Conservation (phyloP, 2,113 vertebrate genomes). For the Amblyornis subalaris region DNA sequence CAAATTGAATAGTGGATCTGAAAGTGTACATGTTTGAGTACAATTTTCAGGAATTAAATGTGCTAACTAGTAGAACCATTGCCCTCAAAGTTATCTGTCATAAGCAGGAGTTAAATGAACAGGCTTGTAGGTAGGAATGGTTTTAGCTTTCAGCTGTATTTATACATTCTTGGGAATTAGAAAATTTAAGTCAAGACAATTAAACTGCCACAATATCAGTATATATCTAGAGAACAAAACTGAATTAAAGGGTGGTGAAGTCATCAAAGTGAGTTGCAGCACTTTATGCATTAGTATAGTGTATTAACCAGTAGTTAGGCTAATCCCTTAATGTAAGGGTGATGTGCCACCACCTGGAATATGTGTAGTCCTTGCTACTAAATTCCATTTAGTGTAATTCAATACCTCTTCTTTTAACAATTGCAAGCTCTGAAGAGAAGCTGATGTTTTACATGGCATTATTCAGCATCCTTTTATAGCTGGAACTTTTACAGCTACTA, state of each 20-base stretch:
- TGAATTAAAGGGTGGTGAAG: background rate
- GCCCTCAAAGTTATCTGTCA: background rate
- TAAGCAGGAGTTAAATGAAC: background rate
- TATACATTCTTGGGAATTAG: background rate
- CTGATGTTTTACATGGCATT: background rate
- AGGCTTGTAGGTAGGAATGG: background rate
- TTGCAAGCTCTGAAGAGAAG: background rate
- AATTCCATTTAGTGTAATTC: background rate
- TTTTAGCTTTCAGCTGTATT: background rate
- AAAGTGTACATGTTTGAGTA: background rate
- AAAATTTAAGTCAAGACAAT: background rate
- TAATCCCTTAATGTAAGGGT: background rate
- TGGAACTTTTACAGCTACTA: background rate
- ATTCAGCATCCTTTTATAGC: background rate
- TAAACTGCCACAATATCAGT: background rate
- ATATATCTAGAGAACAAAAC: background rate
- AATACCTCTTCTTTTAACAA: background rate
- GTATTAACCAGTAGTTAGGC: background rate
- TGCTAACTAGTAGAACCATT: background rate
- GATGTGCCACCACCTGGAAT: background rate
- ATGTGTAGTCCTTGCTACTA: background rate
- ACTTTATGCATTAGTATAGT: background rate
- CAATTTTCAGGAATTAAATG: background rate
- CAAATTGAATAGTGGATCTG: background rate
- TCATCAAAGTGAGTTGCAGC: background rate